Base-by-base conservation (phyloP, 2,113 vertebrate species). In the Ahaetulla prasina region DNA sequence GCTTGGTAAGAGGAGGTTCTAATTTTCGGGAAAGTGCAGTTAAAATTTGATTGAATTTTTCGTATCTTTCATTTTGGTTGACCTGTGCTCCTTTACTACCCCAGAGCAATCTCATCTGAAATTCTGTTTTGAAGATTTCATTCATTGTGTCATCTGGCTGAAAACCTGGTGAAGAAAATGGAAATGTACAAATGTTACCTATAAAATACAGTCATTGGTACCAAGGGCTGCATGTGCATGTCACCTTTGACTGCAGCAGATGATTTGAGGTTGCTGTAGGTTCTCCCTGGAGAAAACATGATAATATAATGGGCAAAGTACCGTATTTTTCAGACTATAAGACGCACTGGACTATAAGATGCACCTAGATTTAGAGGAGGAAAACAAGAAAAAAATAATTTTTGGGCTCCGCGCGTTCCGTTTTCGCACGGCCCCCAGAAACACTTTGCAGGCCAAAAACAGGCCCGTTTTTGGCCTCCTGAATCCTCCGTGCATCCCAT, bases 31-130 rank as follows among this genome's bases (percentile, higher is more conserved):
- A 99, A 95, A 99, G 97, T 20, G 98, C 99, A 0, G 98, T 99
- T 96, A 99, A 98, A 96, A 99, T 99, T 97, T 99, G 99, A 96
- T 94, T 98, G 97, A 99, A 99, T 94, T 99, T 99, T 95, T 98
- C 97, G 0, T 98, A 99, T 97, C 99, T 97, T 93, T 99, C 99
- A 0, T 96, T 97, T 95, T 99, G 98, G 96, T 98, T 99, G 91
- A 99, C 99, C 9, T 98, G 95, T 0, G 99, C 99, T 47, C 99
- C 99, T 93, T 99, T 98, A 95, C 99, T 99, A 92, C 99, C 99
- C 99, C 99, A 99, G 3, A 99, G 97, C 96, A 99, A 95, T 94
- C 99, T 97, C 96, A 99, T 98, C 96, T 99, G 99, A 96, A 99
- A 99, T 97, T 99, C 99, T 1, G 99, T 99, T 97, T 96, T 98